Evolutionary conservation across 2,888 invertebrate species (phyloP).

Genomic region (Camponotus fellah): DNA sequence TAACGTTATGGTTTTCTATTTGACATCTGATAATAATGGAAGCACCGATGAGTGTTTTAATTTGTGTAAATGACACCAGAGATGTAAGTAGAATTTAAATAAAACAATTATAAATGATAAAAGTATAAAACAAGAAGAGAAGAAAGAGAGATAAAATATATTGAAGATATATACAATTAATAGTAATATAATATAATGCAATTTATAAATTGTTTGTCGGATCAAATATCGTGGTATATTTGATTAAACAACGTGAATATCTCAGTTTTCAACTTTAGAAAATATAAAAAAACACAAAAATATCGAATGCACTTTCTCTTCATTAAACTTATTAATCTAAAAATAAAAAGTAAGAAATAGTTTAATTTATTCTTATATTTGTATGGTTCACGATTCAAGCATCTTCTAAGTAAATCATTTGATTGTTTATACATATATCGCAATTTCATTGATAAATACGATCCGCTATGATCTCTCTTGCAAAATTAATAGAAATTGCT

Average conservation of each 20-base stretch:
- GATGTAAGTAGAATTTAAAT: not conserved
- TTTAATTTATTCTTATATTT: not conserved
- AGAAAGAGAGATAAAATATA: not conserved
- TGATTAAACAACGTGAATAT: not conserved
- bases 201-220: not conserved
- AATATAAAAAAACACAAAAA: not conserved
- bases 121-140: not conserved
- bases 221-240: not conserved
- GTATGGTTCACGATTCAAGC: not conserved
- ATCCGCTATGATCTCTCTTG: not conserved
- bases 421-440: not conserved
- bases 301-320: not conserved
- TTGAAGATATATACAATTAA: not conserved
- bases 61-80: not conserved
- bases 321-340: not conserved
- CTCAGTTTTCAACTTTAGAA: not conserved
- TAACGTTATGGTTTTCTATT: not conserved
- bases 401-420: not conserved
- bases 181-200: not conserved
- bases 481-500: not conserved
- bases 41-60: not conserved
- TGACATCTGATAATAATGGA: not conserved
- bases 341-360: not conserved
- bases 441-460: constrained; percentile 10
- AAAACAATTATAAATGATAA: not conserved